Evolutionary conservation across 2,797 vertebrate genomes (phyloP).

Genomic region (Pagetopsis macropterus): DNA sequence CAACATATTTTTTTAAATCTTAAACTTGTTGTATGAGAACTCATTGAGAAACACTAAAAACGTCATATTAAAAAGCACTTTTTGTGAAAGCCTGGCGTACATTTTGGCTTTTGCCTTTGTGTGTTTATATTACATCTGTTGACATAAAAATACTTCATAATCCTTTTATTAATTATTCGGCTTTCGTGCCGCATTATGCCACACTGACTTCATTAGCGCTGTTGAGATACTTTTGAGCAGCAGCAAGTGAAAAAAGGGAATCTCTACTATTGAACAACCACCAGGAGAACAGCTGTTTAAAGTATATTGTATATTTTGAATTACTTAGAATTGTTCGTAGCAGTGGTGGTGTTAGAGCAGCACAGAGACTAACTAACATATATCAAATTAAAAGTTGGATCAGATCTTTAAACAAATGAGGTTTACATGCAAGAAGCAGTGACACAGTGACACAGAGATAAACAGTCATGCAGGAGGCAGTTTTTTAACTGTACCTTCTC

Average conservation of each 20-base stretch:
- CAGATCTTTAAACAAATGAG: neutral
- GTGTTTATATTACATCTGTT: too few relatives aligned
- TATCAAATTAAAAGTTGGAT: neutral
- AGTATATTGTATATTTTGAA: neutral
- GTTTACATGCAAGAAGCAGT: conserved; percentile 4
- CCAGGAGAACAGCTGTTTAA: neutral
- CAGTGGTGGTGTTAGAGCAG: neutral
- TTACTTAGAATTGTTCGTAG: neutral
- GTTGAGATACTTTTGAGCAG: neutral
- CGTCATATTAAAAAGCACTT: too few relatives aligned
- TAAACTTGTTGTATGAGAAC: too few relatives aligned
- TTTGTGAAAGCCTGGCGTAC: too few relatives aligned
- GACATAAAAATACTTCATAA: too few relatives aligned
- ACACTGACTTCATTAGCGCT: too few relatives aligned
- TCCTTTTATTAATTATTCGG: too few relatives aligned
- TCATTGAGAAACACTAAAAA: too few relatives aligned
- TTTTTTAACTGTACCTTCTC: conserved; percentile 91
- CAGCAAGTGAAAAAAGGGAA: neutral
- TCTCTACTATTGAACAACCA: neutral
- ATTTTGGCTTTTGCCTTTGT: too few relatives aligned
- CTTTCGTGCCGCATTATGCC: too few relatives aligned
- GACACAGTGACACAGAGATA: conserved; percentile 18
- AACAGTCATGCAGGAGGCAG: conserved; percentile 42
- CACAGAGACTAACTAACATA: neutral
- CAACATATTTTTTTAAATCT: too few relatives aligned